Base-by-base conservation (phyloP, 1,140 invertebrate genomes). In the Heliothis subflexa region DNA sequence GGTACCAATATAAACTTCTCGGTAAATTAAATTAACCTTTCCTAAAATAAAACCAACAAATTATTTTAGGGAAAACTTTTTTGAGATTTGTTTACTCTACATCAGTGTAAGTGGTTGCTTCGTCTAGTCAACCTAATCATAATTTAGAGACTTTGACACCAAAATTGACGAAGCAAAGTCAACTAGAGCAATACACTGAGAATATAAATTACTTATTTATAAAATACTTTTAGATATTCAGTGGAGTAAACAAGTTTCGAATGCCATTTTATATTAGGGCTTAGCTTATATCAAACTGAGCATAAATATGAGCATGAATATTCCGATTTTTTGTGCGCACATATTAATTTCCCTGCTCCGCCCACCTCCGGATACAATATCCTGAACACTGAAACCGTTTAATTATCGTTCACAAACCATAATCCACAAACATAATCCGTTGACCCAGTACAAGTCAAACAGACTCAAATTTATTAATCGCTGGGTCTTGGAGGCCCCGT, bases 391-490 rank as follows among this genome's bases (percentile, higher is more conserved):
- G 45, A 75, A 75, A 75, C 59, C 73, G 47, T 75, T 62, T 75
- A 75, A 75, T 75, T 75, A 75, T 18, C 59, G 57, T 64, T 49
- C 49, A 59, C 54, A 61, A 61, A 74, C 73, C 73, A 64, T 75
- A 75, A 75, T 75, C 73, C 57, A 75, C 73, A 64, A 64, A 75
- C 73, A 75, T 75, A 75, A 75, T 75, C 73, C 73, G 59, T 75
- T 75, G 73, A 75, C 73, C 73, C 73, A 62, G 73, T 75, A 62
- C 57, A 75, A 75, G 57, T 75, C 73, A 75, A 75, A 75, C 73
- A 75, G 45, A 75, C 47, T 61, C 11, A 59, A 75, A 64, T 75
- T 75, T 75, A 90, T 88, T 90, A 88, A 89, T 85, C 86, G 84
- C 18, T 75, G 86, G 82, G 68, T 75, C 84, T 78, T 78, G 64